Base-by-base conservation (phyloP, 1,140 invertebrate genomes). In the Zaprionus ornatus region DNA sequence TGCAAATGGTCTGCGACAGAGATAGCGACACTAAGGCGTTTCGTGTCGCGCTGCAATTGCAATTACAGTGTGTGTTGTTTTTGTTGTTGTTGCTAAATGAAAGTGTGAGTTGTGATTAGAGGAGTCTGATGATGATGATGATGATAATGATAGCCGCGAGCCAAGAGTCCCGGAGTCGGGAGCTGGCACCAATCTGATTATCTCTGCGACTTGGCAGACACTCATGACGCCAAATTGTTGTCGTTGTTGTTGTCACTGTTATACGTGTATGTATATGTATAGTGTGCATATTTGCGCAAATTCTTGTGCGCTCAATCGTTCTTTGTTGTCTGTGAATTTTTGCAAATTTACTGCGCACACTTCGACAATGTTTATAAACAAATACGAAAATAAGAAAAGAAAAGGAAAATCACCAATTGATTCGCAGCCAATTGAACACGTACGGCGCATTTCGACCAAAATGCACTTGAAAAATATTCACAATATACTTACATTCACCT, bases 351-450 rank as follows among this genome's bases (percentile, higher is more conserved):
- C 74, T 71, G 80, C 66, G 66, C 70, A 74, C 62, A 69, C 74
- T 35, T 54, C 40, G 40, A 32, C 15, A 79, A 74, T 86, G 67
- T 83, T 77, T 86, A 75, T 77, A 87, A 87, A 87, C 79, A 83
- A 67, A 32, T 32, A 32, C 29, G 9, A 54, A 60, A 5, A 32
- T 17, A 17, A 17, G 15, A 45, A 9, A 45, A 45, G 40, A 42
- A 56, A 37, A 63, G 45, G 10, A 55, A 60, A 62, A 59, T 64
- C 23, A 15, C 21, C 17, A 13, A 60, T 87, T 74, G 55, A 72
- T 74, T 87, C 60, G 45, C 27, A 37, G 42, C 55, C 76, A 84
- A 80, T 80, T 74, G 70, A 57, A 63, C 84, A 83, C 72, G 84
- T 69, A 80, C 71, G 45, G 45, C 37, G 59, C 66, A 45, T 74